Percentiles rank a stretch among this genome's conserved stretches.
phyloP scores from a whole-genome alignment of 2,797 vertebrate genomes.

The Siniperca obscura region DNA sequence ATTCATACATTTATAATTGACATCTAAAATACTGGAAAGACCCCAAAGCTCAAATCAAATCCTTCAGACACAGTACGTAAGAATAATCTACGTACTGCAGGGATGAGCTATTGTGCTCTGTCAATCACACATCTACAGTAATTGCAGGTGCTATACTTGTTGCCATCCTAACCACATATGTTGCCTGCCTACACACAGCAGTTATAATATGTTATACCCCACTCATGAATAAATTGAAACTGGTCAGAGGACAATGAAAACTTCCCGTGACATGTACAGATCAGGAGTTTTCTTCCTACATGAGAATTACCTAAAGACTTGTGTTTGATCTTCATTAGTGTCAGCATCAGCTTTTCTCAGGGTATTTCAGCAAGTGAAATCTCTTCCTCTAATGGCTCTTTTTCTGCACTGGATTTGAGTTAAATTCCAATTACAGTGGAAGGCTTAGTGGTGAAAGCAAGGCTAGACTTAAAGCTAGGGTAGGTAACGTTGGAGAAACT shows the following conservation, averaged over 20 bases:
- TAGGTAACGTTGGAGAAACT: no score
- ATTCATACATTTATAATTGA: not conserved
- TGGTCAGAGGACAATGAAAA: conserved; percentile 16
- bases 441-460: conserved; percentile 43
- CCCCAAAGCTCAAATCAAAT: conserved; percentile 24
- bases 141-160: conserved; percentile 35
- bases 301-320: conserved; percentile 29
- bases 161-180: conserved; percentile 31
- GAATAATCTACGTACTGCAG: conserved; percentile 21
- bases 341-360: conserved; percentile 46
- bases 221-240: conserved; percentile 24
- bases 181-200: conserved; percentile 37
- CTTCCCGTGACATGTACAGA: conserved; percentile 19
- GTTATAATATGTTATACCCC: conserved; percentile 26
- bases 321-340: conserved; percentile 54
- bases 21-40: conserved; percentile 18
- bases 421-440: conserved; percentile 47
- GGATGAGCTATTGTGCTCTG: conserved; percentile 17
- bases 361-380: conserved; percentile 42
- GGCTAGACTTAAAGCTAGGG: not conserved
- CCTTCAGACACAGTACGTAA: conserved; percentile 2
- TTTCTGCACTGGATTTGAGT: conserved; percentile 47
- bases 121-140: conserved; percentile 38
- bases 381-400: conserved; percentile 42
- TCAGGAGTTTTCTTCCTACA: conserved; percentile 25